Evolutionary conservation across 2,888 invertebrate species (phyloP).

Genomic region (Melanophora roralis): DNA sequence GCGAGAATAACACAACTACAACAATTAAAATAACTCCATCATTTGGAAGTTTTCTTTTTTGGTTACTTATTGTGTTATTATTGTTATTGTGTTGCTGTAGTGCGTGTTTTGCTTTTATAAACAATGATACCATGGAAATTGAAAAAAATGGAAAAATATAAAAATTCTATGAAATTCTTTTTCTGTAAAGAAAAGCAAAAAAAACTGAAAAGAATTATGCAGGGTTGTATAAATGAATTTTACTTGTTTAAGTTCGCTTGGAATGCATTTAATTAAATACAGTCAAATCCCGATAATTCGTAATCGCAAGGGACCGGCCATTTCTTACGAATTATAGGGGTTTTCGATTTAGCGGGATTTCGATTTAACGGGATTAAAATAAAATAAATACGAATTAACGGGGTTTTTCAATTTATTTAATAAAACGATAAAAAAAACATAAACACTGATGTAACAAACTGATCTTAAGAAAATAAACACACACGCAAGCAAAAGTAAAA

Average conservation of each 20-base stretch:
- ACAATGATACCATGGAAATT: constrained; percentile 41
- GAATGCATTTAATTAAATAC: background rate
- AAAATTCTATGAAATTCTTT: constrained; percentile 41
- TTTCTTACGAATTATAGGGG: too few species aligned
- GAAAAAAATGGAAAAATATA: too few species aligned
- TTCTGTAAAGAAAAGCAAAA: background rate
- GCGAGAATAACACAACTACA: too few species aligned
- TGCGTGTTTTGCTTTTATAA: constrained; percentile 33
- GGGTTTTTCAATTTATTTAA: too few species aligned
- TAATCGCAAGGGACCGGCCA: too few species aligned
- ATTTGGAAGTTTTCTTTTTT: constrained; percentile 37
- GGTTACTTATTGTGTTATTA: background rate
- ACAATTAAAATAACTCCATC: constrained; percentile 30
- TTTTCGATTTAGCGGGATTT: too few species aligned
- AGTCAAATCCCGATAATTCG: too few species aligned
- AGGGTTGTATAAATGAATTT: constrained; percentile 29
- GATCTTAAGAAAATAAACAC: background rate
- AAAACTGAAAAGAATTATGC: constrained; percentile 25
- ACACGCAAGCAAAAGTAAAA: background rate
- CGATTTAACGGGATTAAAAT: too few species aligned
- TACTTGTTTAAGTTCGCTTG: background rate
- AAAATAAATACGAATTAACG: too few species aligned
- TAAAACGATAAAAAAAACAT: too few species aligned
- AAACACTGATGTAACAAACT: too few species aligned
- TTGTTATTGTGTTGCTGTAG: background rate